phyloP scores from a whole-genome alignment of 2,113 vertebrate species.

The Zeus faber region DNA sequence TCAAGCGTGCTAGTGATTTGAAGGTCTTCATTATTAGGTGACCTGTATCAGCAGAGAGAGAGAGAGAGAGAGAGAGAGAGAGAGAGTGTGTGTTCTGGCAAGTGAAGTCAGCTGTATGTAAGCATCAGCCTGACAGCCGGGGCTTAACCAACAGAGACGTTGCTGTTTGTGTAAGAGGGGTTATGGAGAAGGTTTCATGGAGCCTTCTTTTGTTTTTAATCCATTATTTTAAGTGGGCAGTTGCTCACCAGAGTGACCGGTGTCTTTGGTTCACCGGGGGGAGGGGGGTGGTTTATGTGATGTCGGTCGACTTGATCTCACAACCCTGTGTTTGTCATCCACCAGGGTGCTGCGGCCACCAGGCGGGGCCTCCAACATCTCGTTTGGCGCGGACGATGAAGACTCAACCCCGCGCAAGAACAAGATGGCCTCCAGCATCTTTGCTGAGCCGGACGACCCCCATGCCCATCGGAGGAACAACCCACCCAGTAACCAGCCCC shows the following conservation, averaged over 20 bases:
- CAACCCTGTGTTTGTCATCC: slow-evolving; percentile 23
- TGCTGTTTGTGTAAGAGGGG: slow-evolving; percentile 36
- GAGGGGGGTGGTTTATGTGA: background rate
- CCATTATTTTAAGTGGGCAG: slow-evolving; percentile 31
- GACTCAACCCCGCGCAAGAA: slow-evolving; percentile 82
- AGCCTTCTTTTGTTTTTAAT: slow-evolving; percentile 35
- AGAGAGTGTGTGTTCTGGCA: slow-evolving; percentile 34
- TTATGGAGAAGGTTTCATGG: slow-evolving; percentile 24
- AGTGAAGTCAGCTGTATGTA: slow-evolving; percentile 63
- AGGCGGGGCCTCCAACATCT: slow-evolving; percentile 91
- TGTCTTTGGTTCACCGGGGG: slow-evolving; percentile 13
- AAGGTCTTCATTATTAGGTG: slow-evolving; percentile 36
- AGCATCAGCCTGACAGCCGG: slow-evolving; percentile 53
- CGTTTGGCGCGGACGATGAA: slow-evolving; percentile 82
- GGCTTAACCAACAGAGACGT: slow-evolving; percentile 36
- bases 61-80: too few relatives aligned
- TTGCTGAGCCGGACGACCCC: slow-evolving; percentile 89
- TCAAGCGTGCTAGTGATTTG: too few relatives aligned
- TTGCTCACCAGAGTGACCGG: slow-evolving; percentile 18
- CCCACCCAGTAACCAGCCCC: slow-evolving; percentile 69
- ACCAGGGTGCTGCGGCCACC: slow-evolving; percentile 92
- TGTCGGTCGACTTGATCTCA: slow-evolving; percentile 16
- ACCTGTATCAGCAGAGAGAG: too few relatives aligned
- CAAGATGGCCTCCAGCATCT: slow-evolving; percentile 96
- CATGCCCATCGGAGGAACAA: slow-evolving; percentile 81